phyloP scores from a whole-genome alignment of 2,113 vertebrate genomes.

The Pelobates fuscus region DNA sequence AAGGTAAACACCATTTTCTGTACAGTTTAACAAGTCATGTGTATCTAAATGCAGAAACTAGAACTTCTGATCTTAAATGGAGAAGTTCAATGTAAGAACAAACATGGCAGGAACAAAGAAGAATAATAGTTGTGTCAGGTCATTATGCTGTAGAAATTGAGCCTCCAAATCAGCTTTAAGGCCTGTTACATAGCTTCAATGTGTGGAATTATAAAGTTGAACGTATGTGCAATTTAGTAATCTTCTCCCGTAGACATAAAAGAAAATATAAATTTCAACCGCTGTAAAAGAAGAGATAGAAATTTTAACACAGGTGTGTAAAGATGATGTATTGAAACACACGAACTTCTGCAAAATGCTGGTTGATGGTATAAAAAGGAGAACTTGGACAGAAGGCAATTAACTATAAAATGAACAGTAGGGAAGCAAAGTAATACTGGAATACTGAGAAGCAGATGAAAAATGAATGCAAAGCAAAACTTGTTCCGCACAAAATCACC shows the following conservation, averaged over 20 bases:
- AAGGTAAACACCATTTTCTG: neutral
- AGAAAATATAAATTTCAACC: too few relatives aligned
- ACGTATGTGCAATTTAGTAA: too few relatives aligned
- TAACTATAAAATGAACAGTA: neutral
- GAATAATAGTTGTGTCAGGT: neutral
- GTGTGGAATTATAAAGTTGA: too few relatives aligned
- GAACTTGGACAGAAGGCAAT: neutral
- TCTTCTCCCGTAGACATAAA: too few relatives aligned
- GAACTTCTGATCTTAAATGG: neutral
- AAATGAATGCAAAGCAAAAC: conserved; percentile 63
- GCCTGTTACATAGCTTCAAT: too few relatives aligned
- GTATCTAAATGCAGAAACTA: conserved; percentile 4
- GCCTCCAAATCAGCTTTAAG: too few relatives aligned
- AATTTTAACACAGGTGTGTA: neutral
- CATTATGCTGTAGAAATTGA: neutral
- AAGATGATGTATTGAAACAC: neutral
- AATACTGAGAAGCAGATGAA: conserved; percentile 57
- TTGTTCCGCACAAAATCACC: conserved; percentile 57
- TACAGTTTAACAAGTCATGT: neutral
- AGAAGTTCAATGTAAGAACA: neutral
- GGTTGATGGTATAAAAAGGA: neutral
- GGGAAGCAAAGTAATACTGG: conserved; percentile 27
- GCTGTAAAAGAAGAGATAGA: neutral
- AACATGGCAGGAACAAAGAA: neutral
- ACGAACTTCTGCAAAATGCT: conserved; percentile 26